A percentile compares a stretch with the other conserved stretches of the same genome.
Evolutionary conservation across 2,888 invertebrate species (phyloP).

Genomic region (Bellardia bayeri): DNA sequence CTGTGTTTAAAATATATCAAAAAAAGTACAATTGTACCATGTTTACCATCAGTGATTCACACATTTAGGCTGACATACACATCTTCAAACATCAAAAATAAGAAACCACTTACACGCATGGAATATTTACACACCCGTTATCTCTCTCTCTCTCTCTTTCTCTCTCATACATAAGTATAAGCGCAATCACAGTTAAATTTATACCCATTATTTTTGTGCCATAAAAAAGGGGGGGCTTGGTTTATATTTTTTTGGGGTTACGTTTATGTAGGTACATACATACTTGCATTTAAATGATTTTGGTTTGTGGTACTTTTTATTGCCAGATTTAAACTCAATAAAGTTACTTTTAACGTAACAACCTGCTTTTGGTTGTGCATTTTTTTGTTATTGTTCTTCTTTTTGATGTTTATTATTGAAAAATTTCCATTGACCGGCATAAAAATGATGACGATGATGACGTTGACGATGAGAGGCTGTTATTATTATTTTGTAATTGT

Average conservation of each 20-base stretch:
- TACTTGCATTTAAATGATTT: not conserved
- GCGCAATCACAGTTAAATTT: constrained; percentile 36
- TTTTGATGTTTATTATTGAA: constrained; percentile 27
- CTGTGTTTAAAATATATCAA: no score
- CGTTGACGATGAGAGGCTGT: not conserved
- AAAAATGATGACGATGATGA: constrained; percentile 2
- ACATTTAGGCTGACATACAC: not conserved
- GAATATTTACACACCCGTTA: not conserved
- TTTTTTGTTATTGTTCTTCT: not conserved
- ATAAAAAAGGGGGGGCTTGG: constrained; percentile 37
- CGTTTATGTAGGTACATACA: not conserved
- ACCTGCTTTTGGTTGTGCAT: constrained; percentile 18
- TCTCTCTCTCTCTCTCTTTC: not conserved
- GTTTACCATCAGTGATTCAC: no score
- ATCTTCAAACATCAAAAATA: not conserved
- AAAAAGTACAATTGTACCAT: no score
- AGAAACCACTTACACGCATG: not conserved
- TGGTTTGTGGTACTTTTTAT: not conserved
- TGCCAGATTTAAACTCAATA: constrained; percentile 2
- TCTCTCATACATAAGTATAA: not conserved
- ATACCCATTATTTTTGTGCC: not conserved
- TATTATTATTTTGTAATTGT: not conserved
- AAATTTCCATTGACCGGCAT: constrained; percentile 49
- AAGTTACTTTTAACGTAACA: constrained; percentile 7
- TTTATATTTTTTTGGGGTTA: constrained; percentile 23